Conservation (phyloP, 2,113 vertebrate genomes). For the Grallaria varia region DNA sequence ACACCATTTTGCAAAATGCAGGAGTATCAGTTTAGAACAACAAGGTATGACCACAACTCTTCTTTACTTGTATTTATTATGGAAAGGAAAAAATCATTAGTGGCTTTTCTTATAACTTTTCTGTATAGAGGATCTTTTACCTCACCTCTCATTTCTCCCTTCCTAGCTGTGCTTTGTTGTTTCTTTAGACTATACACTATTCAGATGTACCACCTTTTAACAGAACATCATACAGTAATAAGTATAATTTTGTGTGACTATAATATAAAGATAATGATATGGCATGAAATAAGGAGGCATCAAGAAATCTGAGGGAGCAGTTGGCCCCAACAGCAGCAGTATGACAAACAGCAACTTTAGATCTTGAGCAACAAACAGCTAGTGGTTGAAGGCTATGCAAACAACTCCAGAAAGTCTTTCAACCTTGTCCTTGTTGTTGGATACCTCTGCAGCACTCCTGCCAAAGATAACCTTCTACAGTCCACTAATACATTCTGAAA, state of each 20-base stretch:
- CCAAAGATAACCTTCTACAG: constrained; percentile 4
- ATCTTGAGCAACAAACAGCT: neutral
- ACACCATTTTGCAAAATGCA: neutral
- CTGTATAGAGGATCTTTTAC: neutral
- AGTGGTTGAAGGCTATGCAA: neutral
- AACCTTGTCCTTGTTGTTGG: neutral
- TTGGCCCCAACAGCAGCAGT: neutral
- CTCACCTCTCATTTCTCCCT: neutral
- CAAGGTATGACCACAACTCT: neutral
- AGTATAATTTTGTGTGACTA: neutral
- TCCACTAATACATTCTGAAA: neutral
- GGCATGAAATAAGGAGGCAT: neutral
- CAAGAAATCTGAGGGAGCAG: neutral
- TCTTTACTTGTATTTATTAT: neutral
- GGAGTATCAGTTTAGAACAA: neutral
- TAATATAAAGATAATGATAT: neutral
- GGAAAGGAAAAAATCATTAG: neutral
- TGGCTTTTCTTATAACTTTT: neutral
- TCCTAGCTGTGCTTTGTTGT: neutral
- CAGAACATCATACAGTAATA: neutral
- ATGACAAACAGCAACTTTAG: neutral
- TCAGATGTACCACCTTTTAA: neutral
- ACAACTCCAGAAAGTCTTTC: neutral
- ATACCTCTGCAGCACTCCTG: neutral
- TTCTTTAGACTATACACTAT: neutral